Evolutionary conservation across 2,113 vertebrate species (phyloP), one percentile per base, ranked within the genome.

Genomic region (Ophiodon elongatus): DNA sequence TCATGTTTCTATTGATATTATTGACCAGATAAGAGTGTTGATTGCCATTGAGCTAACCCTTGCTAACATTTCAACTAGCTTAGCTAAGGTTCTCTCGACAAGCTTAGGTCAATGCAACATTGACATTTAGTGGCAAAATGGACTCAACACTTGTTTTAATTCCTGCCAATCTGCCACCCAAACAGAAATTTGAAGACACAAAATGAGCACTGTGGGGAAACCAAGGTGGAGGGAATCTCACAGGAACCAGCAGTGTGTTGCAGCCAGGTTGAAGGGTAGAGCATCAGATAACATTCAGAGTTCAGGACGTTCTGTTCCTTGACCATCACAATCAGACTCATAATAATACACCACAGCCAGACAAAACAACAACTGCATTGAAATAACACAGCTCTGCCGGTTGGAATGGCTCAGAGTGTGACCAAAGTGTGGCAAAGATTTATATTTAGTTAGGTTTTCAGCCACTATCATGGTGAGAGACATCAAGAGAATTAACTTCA

Each of bases 131-230:
- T 39, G 17, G 25, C 27, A 33, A 41, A 31, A 29, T n/a, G 2
- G 47, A 23, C 4, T 1, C 29, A 76, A 41, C 9, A 19, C 19
- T 64, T 13, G 23, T 31, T 79, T 64, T 17, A 19, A 66, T 66
- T 79, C 71, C 52, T 54, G 50, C n/a, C 71, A 43, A 66, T 71
- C 47, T 50, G 19, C 27, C 27, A 54, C 47, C 33, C n/a, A 17
- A n/a, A 19, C 39, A 6, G 71, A 35, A 7, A 21, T 23, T 41
- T 56, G 14, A 39, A 66, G 41, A 54, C 45, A 59, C 54, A 72
- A 31, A 80, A 76, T 23, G 13, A 84, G 72, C 68, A 63, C 56
- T 91, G 88, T 91, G 91, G 88, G 85, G 91, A 92, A 87, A 59
- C 39, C 1, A 19, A 60, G 31, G 64, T 52, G 60, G 25, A 57